phyloP scores from a whole-genome alignment of 2,113 vertebrate species.

The Nothobranchius kuhntae region DNA sequence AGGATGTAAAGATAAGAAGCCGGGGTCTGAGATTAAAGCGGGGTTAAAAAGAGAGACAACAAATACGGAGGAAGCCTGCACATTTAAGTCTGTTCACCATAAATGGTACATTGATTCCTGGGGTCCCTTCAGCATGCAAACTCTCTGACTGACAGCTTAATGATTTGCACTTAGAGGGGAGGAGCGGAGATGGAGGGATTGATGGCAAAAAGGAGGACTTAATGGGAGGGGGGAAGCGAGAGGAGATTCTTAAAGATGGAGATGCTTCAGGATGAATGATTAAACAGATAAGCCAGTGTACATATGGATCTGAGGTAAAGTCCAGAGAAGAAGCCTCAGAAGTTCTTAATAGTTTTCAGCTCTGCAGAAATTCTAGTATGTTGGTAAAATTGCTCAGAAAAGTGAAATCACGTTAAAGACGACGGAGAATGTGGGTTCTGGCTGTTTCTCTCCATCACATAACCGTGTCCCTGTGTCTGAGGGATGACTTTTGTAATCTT shows the following conservation, averaged over 20 bases:
- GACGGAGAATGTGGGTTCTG: too few species aligned
- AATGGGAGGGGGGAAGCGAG: conserved; percentile 54
- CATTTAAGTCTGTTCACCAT: conserved; percentile 44
- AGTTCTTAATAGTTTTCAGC: conserved; percentile 6
- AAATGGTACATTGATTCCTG: conserved; percentile 41
- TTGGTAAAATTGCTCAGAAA: background rate
- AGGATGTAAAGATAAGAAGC: background rate
- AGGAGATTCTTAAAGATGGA: conserved; percentile 38
- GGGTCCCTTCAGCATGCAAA: conserved; percentile 48
- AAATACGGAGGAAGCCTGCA: conserved; percentile 39
- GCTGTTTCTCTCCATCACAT: too few species aligned
- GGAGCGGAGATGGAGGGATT: conserved; percentile 42
- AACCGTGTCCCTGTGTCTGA: too few species aligned
- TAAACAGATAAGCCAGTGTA: conserved; percentile 26
- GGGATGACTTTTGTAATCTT: too few species aligned
- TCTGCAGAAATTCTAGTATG: background rate
- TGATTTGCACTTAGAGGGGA: conserved; percentile 63
- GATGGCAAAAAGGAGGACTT: conserved; percentile 48
- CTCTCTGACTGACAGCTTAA: conserved; percentile 64
- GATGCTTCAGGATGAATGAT: conserved; percentile 48
- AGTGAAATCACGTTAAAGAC: background rate
- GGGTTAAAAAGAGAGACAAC: conserved; percentile 4
- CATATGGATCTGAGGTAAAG: conserved; percentile 33
- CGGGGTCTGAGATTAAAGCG: background rate
- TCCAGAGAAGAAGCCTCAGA: conserved; percentile 3